Evolutionary conservation across 2,113 vertebrate species (phyloP).

Genomic region (Engystomops pustulosus): DNA sequence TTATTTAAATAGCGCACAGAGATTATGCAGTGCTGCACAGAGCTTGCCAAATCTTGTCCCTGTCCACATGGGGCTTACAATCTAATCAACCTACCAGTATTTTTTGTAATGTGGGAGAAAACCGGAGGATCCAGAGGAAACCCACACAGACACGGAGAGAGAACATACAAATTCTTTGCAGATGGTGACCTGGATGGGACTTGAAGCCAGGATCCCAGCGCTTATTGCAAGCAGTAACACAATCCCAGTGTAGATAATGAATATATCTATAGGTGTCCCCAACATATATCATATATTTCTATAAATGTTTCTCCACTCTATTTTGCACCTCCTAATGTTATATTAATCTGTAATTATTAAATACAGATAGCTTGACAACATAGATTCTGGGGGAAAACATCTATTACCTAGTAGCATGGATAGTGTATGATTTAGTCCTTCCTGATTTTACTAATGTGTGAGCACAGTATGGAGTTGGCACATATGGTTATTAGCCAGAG

Average conservation of each 20-base stretch:
- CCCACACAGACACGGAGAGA: no score
- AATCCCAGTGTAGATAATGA: background rate
- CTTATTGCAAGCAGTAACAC: background rate
- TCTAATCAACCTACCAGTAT: no score
- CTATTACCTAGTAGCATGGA: background rate
- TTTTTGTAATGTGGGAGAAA: no score
- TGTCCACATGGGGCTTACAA: no score
- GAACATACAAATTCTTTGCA: no score
- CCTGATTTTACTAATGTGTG: background rate
- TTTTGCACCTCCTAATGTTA: background rate
- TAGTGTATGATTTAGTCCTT: background rate
- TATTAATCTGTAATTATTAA: background rate
- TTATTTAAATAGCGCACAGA: no score
- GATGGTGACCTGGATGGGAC: no score
- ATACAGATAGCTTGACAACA: background rate
- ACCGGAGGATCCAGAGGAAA: no score
- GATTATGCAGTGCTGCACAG: no score
- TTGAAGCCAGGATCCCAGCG: no score
- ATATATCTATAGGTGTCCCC: no score
- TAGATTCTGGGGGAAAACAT: background rate
- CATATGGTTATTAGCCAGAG: constrained; percentile 8
- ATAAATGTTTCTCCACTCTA: background rate
- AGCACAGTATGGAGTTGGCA: constrained; percentile 10
- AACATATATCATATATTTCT: background rate
- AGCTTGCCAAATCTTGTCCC: no score